A percentile compares a stretch with the other conserved stretches of the same genome.
Evolutionary conservation across 2,113 vertebrate genomes (phyloP).

Genomic region (Aegotheles bennettii): DNA sequence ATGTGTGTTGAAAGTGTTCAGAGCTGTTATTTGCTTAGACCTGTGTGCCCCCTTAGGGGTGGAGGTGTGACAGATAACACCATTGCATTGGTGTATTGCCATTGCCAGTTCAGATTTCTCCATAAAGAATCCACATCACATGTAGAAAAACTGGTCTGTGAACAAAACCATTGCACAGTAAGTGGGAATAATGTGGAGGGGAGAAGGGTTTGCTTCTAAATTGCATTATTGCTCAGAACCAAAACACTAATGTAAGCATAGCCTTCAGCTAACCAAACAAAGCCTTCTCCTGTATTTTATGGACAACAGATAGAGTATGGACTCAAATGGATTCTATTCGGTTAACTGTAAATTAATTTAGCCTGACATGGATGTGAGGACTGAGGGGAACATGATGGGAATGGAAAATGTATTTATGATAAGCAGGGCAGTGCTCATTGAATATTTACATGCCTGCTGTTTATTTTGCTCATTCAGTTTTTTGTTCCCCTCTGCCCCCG

Average conservation of each 20-base stretch:
- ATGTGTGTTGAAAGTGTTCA: background rate
- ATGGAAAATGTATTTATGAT: background rate
- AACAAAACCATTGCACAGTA: background rate
- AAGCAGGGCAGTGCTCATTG: background rate
- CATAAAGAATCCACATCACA: background rate
- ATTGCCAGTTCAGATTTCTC: background rate
- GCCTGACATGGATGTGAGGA: background rate
- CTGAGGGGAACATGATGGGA: background rate
- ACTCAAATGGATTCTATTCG: background rate
- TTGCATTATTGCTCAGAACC: background rate
- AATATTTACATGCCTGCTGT: background rate
- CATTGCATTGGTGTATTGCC: background rate
- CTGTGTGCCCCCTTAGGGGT: background rate
- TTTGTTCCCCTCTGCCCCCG: fast-evolving
- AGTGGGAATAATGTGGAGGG: background rate
- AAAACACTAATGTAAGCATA: background rate
- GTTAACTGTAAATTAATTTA: background rate
- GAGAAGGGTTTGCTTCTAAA: background rate
- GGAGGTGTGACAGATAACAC: background rate
- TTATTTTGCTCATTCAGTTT: background rate
- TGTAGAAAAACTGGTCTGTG: background rate
- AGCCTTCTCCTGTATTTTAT: background rate
- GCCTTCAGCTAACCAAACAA: background rate
- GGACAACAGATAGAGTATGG: background rate
- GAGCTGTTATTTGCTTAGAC: background rate